Base-by-base conservation (phyloP, 2,888 invertebrate genomes). In the Caenorhabditis wallacei region DNA sequence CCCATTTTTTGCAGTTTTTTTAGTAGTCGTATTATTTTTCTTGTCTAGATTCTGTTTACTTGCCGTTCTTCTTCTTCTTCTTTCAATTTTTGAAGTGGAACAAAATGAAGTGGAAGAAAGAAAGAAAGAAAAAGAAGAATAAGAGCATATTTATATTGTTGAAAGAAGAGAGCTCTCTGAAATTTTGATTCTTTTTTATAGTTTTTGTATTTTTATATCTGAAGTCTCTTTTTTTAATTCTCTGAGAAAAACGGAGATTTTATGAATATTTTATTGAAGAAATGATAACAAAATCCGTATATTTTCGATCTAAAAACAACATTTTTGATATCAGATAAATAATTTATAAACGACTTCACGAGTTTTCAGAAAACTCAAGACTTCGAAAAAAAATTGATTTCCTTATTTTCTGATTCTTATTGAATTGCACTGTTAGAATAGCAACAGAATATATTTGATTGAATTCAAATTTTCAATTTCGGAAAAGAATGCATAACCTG, bases 71-170 rank as follows among this genome's bases (percentile, higher is more conserved):
- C 48, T 30, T 13, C 48, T 53, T 63, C 63, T 64, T 35, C 48
- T 30, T 13, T 30, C 30, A 64, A 64, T 64, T 51, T 64, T 64
- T 64, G 48, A 64, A 64, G 64, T 64, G 48, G 64, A 30, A 2
- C 4, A 63, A 64, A 64, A 64, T 64, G 64, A 64, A 64, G 64
- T 64, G 64, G 51, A 35, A 30, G 48, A 16, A 35, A 7, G 48
- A 40, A 40, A 40, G 40, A 11, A 40, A 40, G 16, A 40, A 13
- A 13, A 40, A 40, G 35, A 35, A 43, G 30, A 46, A 51, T 51
- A 51, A 64, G 48, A 64, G 51, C 48, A 48, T 48, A 48, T 30
- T 64, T 64, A 20, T 51, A 51, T 51, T 51, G 48, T 64, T 64
- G n/a, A n/a, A n/a, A n/a, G n/a, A n/a, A n/a, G n/a, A n/a, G n/a